phyloP scores from a whole-genome alignment of 2,888 invertebrate genomes.

The Dione vanillae region DNA sequence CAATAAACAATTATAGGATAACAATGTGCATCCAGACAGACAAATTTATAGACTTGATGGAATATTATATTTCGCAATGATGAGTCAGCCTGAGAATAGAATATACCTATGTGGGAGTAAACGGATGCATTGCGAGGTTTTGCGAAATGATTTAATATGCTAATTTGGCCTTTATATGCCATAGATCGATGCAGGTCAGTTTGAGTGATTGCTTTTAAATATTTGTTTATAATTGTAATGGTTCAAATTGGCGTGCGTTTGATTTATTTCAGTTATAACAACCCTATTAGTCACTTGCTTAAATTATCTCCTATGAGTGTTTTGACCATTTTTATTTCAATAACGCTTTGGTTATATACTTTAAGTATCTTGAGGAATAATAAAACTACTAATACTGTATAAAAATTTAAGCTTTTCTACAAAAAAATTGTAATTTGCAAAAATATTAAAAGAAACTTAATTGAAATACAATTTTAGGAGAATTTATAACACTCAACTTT shows the following conservation, averaged over 20 bases:
- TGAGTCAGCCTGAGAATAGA: conserved; percentile 51
- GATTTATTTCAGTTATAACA: background rate
- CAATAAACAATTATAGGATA: conserved; percentile 44
- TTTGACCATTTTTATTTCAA: too few species aligned
- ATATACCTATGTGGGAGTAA: conserved; percentile 46
- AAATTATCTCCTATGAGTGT: too few species aligned
- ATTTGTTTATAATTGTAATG: background rate
- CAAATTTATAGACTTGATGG: conserved; percentile 45
- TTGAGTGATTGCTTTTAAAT: conserved; percentile 41
- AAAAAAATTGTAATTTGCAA: too few species aligned
- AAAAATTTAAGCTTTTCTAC: too few species aligned
- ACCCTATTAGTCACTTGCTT: too few species aligned
- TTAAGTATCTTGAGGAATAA: too few species aligned
- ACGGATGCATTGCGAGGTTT: conserved; percentile 57
- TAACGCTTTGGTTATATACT: too few species aligned
- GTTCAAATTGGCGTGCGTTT: background rate
- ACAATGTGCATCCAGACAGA: conserved; percentile 45
- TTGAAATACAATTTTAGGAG: too few species aligned
- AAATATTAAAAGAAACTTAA: too few species aligned
- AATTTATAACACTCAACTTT: too few species aligned
- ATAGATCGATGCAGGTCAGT: conserved; percentile 47
- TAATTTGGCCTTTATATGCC: conserved; percentile 53
- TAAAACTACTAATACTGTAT: too few species aligned
- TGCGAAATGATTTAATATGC: conserved; percentile 53
- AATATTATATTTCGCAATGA: conserved; percentile 50